phyloP scores from a whole-genome alignment of 2,888 invertebrate species.

The Ganaspis brasiliensis region DNA sequence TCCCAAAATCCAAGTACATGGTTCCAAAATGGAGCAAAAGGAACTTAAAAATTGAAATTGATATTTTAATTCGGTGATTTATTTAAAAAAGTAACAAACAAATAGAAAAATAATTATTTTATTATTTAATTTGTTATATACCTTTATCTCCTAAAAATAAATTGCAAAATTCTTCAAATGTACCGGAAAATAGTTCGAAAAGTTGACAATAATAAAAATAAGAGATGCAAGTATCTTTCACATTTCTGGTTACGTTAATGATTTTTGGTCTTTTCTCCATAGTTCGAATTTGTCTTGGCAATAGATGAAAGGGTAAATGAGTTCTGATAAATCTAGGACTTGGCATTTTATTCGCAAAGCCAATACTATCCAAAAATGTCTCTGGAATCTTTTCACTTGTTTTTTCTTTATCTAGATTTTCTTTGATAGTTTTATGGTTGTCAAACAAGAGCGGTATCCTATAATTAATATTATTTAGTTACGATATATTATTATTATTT shows the following conservation, averaged over 20 bases:
- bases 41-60: conserved; percentile 61
- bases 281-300: conserved; percentile 82
- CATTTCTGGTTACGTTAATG: conserved; percentile 87
- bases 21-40: conserved; percentile 71
- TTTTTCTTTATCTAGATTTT: conserved; percentile 64
- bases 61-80: too few relatives aligned
- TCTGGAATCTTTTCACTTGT: too few relatives aligned
- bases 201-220: conserved; percentile 86
- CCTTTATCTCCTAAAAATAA: conserved; percentile 84
- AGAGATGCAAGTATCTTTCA: conserved; percentile 87
- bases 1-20: conserved; percentile 70
- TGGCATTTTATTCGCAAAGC: conserved; percentile 77
- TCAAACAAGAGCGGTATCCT: conserved; percentile 76
- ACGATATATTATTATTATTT: neutral
- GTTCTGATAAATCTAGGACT: conserved; percentile 85
- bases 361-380: conserved; percentile 68
- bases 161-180: conserved; percentile 83
- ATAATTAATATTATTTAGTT: neutral
- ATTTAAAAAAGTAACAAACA: too few relatives aligned
- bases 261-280: conserved; percentile 82
- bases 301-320: conserved; percentile 84
- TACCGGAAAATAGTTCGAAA: conserved; percentile 82
- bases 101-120: too few relatives aligned
- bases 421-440: conserved; percentile 72
- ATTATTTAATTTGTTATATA: too few relatives aligned